A percentile compares a stretch with the other conserved stretches of the same genome.
Evolutionary conservation across 2,797 vertebrate genomes (phyloP).

Genomic region (Ispidina lecontei): DNA sequence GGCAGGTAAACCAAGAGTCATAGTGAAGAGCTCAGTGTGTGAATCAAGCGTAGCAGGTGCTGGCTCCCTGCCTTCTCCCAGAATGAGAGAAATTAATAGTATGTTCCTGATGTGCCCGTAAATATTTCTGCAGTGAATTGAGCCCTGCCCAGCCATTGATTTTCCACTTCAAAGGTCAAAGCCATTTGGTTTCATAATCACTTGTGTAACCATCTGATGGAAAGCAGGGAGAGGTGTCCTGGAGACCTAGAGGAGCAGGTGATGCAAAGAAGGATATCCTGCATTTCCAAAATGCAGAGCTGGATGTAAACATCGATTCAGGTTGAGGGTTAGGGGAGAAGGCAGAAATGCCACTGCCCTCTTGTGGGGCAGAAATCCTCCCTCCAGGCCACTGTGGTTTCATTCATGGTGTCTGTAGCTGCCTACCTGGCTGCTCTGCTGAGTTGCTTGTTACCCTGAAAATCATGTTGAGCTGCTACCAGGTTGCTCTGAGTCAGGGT

Average conservation of each 20-base stretch:
- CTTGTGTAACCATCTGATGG: not conserved
- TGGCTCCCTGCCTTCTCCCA: not conserved
- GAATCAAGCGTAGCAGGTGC: not conserved
- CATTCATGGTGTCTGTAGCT: not conserved
- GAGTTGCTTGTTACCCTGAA: not conserved
- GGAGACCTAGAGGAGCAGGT: not conserved
- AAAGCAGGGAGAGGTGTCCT: not conserved
- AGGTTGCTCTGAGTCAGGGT: not conserved
- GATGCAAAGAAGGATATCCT: accelerated
- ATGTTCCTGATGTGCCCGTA: not conserved
- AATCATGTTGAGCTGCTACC: not conserved
- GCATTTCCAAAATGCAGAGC: not conserved
- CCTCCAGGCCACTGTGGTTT: accelerated
- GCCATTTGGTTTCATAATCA: not conserved
- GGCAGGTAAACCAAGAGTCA: not conserved
- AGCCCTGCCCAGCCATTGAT: constrained; percentile 13
- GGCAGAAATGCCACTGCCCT: not conserved
- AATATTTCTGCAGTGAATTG: constrained; percentile 1
- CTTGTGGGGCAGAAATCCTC: accelerated
- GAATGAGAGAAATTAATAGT: not conserved
- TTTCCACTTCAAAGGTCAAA: constrained; percentile 4
- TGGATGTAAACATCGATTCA: not conserved
- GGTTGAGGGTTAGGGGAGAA: not conserved
- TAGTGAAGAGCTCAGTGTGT: not conserved
- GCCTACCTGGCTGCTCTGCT: not conserved